These are phyloP conservation scores for Eupleurogrammus muticus DNA, from an alignment of 2,797 vertebrate genomes.

Conservation along the genomic window DNA sequence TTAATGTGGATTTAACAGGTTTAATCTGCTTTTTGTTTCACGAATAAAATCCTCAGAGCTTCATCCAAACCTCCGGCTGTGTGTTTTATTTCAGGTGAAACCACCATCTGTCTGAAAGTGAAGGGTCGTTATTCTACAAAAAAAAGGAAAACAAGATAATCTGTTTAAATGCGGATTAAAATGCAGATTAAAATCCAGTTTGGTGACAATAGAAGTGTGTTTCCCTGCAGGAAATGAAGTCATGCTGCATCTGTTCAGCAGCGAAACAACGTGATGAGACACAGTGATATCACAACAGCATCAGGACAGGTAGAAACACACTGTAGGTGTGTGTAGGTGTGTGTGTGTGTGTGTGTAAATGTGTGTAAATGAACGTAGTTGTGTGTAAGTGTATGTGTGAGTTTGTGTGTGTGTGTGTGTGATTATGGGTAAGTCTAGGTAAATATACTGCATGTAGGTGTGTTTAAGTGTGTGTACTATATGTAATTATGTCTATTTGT, in stretches of 20 bases:
- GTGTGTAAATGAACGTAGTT: no score
- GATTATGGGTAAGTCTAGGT: no score
- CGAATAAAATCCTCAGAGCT: slow-evolving; percentile 20
- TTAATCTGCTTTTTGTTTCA: slow-evolving; percentile 20
- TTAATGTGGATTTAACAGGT: slow-evolving; percentile 32
- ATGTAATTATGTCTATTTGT: no score
- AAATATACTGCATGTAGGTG: no score
- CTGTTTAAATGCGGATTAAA: not conserved
- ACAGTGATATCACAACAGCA: no score
- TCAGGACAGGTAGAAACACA: no score
- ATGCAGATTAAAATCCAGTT: slow-evolving; percentile 10
- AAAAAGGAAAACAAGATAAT: slow-evolving; percentile 48
- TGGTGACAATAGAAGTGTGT: not conserved
- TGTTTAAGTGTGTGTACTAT: no score
- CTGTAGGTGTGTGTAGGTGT: no score
- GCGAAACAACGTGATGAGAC: no score
- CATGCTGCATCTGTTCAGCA: slow-evolving; percentile 18
- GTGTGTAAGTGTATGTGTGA: no score
- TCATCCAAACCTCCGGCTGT: slow-evolving; percentile 33
- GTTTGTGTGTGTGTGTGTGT: no score
- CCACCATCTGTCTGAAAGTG: slow-evolving; percentile 37
- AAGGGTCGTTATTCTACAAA: slow-evolving; percentile 5
- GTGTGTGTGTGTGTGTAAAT: no score
- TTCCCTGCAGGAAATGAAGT: not conserved
- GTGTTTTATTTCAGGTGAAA: not conserved